Base-by-base conservation (phyloP, 2,888 invertebrate species). In the Meiosimyza platycephala region DNA sequence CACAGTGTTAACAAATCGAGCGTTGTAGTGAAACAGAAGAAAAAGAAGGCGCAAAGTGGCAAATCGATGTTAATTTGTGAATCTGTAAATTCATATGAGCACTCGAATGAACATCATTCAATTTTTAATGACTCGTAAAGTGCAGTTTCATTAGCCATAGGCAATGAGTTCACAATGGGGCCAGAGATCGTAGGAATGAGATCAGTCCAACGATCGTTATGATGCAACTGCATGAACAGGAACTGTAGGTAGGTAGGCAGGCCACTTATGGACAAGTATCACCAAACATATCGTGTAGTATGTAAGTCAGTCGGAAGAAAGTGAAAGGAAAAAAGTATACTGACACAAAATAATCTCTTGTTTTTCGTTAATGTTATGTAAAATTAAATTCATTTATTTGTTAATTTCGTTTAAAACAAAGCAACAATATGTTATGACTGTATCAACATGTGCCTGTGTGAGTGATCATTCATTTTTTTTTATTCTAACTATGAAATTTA, bases 31-130 rank as follows among this genome's bases (percentile, higher is more conserved):
- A 40, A 33, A 13, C 7, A 57, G 57, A 57, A 22, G 57, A 16
- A 57, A 57, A 57, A 57, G 13, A 55, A 22, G 55, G 18, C 55
- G 28, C 13, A 16, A 13, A 16, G 28, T 12, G 15, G 64, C 11
- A 51, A 65, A 52, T 52, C 33, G 22, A 47, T 47, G 67, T 47
- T 67, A 67, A 67, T 67, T 67, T 18, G 67, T 47, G 67, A 40
- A 67, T 40, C 33, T 12, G 16, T 40, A 22, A 66, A 40, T 9
- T 40, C 9, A 40, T 40, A 40, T 9, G 40, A 40, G 7, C 40
- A 40, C 40, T 40, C 28, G 54, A 52, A n/a, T 54, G 28, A 18
- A 48, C n/a, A n/a, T 28, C 59, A 28, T 18, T 13, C 12, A 6
- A 40, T 9, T 40, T 40, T 40, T 9, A 40, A 40, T 40, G 40